Evolutionary conservation across 35 echinoderm and acorn worm genomes (phyloP).

Genomic region (Hemicentrotus pulcherrimus): DNA sequence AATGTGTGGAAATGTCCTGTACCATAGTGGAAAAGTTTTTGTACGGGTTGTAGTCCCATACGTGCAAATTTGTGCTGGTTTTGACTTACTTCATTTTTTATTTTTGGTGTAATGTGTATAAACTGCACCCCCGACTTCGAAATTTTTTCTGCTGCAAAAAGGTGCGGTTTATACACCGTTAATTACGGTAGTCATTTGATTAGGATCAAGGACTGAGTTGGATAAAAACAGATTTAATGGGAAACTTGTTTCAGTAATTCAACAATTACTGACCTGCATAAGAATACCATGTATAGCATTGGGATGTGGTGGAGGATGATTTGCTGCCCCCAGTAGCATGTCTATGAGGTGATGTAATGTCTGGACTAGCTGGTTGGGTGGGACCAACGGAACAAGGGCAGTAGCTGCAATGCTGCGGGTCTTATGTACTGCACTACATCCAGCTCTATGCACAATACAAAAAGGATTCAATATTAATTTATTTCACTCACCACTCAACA

Average conservation of each 20-base stretch:
- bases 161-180: no score
- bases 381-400: slow-evolving; percentile 72
- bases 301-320: background rate
- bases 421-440: slow-evolving; percentile 76
- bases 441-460: slow-evolving; percentile 57
- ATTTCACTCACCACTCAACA: no score
- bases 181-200: no score
- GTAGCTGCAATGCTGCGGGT: slow-evolving; percentile 87
- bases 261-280: slow-evolving; percentile 48
- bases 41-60: no score
- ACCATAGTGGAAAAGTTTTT: no score
- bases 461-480: no score
- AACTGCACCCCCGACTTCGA: no score
- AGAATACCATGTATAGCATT: slow-evolving; percentile 62
- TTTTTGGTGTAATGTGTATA: no score
- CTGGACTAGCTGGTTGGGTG: slow-evolving; percentile 48
- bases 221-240: background rate
- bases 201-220: background rate
- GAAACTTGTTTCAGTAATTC: background rate
- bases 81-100: no score
- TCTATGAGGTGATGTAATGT: slow-evolving; percentile 53
- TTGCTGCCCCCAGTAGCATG: slow-evolving; percentile 4
- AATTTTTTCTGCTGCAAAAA: no score
- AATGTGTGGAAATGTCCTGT: no score
- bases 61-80: no score